Evolutionary conservation across 2,888 invertebrate species (phyloP).

Genomic region (Eupithecia dodoneata): DNA sequence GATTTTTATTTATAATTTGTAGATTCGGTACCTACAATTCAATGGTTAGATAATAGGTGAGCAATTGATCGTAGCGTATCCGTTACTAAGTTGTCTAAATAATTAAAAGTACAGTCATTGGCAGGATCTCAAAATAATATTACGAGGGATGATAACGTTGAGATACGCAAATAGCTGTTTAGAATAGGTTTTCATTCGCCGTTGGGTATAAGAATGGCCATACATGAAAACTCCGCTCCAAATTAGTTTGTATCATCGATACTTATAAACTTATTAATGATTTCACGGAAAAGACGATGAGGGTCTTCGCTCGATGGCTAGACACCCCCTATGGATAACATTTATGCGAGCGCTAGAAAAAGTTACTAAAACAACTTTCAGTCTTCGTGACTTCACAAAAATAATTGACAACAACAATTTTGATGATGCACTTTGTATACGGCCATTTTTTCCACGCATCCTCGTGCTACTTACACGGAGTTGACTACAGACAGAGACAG

Average conservation of each 20-base stretch:
- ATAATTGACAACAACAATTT: no score
- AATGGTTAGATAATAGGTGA: no score
- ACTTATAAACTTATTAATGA: no score
- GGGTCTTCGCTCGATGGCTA: neutral
- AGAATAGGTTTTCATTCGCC: conserved; percentile 70
- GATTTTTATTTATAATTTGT: no score
- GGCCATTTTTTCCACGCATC: neutral
- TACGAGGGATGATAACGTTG: conserved; percentile 60
- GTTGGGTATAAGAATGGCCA: conserved; percentile 46
- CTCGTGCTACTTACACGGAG: neutral
- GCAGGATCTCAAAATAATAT: conserved; percentile 60
- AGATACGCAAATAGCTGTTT: conserved; percentile 75
- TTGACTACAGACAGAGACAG: no score
- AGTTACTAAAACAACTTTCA: neutral
- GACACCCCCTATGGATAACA: neutral
- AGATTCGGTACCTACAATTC: no score
- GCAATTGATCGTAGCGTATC: neutral
- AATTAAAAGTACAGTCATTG: conserved; percentile 64
- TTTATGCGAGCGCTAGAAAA: neutral
- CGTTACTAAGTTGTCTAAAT: conserved; percentile 19
- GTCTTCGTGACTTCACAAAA: neutral
- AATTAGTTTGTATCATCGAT: neutral
- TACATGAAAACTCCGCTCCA: neutral
- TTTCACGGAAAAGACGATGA: neutral
- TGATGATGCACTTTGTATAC: neutral